A percentile compares a stretch with the other conserved stretches of the same genome.
Conservation (phyloP, 2,888 invertebrate species). For the Watsonalla binaria region DNA sequence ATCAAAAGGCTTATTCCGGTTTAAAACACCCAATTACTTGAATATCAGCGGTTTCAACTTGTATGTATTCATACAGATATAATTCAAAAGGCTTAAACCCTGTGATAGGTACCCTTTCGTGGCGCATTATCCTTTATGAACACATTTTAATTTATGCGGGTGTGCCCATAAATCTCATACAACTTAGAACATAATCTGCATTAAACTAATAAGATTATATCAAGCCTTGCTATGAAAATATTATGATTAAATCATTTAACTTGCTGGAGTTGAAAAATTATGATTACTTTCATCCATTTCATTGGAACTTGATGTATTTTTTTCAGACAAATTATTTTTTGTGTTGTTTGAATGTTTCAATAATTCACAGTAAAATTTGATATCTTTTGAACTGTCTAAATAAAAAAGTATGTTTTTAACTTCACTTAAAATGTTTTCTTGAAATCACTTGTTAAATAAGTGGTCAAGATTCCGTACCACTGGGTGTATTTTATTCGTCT, state of each 20-base stretch:
- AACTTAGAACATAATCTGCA: not conserved
- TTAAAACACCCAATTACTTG: not conserved
- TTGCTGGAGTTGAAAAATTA: too few relatives aligned
- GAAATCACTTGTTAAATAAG: too few relatives aligned
- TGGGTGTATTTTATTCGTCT: too few relatives aligned
- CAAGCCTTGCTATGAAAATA: not conserved
- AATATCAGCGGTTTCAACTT: not conserved
- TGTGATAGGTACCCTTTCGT: constrained; percentile 33
- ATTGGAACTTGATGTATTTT: too few relatives aligned
- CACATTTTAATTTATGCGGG: constrained; percentile 41
- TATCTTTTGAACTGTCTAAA: too few relatives aligned
- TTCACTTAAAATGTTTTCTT: too few relatives aligned
- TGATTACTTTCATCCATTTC: too few relatives aligned
- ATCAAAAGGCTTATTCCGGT: not conserved
- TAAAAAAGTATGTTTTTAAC: too few relatives aligned
- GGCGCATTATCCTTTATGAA: constrained; percentile 28
- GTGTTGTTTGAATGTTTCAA: too few relatives aligned
- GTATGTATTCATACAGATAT: constrained; percentile 11
- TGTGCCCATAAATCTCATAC: constrained; percentile 12
- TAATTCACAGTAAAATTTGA: too few relatives aligned
- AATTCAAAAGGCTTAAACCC: constrained; percentile 27
- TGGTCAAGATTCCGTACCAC: too few relatives aligned
- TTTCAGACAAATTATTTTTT: too few relatives aligned
- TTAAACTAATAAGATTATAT: not conserved
- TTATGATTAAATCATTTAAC: not conserved